Conservation (phyloP, 92 coral and sea anemone species). For the Epizoanthus scotinus region DNA sequence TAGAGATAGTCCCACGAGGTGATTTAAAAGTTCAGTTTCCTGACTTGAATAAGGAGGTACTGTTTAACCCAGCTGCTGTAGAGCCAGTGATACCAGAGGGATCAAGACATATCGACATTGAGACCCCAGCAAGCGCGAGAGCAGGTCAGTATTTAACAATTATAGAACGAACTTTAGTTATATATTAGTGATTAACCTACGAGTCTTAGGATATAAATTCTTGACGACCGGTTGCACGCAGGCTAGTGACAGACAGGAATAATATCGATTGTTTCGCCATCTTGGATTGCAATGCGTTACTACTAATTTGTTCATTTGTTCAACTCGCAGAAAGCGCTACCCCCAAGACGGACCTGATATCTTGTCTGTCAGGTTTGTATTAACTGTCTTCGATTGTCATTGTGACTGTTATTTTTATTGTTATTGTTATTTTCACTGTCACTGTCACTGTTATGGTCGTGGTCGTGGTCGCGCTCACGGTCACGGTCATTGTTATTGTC, state of each 20-base stretch:
- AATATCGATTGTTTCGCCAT: too few species aligned
- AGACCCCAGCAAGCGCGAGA: background rate
- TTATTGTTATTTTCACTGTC: too few species aligned
- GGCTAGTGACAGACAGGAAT: too few species aligned
- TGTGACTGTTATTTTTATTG: background rate
- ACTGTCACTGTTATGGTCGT: background rate
- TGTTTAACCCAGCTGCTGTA: constrained; percentile 3
- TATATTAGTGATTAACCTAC: background rate
- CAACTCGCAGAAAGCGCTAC: background rate
- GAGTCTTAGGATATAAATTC: too few species aligned
- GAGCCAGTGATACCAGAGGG: background rate
- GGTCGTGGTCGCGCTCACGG: too few species aligned
- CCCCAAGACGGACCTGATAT: background rate
- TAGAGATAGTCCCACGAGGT: background rate
- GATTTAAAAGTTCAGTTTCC: constrained; percentile 5
- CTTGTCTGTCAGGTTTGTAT: constrained; percentile 12
- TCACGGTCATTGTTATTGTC: background rate
- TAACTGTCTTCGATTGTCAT: background rate
- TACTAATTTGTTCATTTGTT: too few species aligned
- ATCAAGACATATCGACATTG: background rate
- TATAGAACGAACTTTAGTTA: background rate
- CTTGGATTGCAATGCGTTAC: too few species aligned
- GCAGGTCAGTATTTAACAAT: background rate
- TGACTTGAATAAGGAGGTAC: background rate
- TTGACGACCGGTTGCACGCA: too few species aligned